A percentile compares a stretch with the other conserved stretches of the same genome.
Conservation (phyloP, 1,140 invertebrate genomes). For the Bacillus rossius region DNA sequence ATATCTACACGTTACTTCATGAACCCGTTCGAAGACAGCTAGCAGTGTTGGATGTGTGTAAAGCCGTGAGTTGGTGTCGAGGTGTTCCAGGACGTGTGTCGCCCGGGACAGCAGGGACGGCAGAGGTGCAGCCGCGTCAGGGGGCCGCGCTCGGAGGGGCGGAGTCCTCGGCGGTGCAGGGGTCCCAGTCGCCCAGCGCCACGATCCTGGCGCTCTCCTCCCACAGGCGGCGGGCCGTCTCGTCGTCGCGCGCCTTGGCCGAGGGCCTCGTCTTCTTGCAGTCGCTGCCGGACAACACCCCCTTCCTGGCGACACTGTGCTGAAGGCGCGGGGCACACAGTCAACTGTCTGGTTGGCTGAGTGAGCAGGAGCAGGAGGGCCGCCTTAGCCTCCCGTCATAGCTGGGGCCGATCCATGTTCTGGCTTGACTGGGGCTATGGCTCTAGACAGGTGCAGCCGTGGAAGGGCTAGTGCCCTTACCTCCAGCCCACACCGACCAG, state of each 20-base stretch:
- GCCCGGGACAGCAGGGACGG: no score
- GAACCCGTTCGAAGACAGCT: no score
- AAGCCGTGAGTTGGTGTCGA: no score
- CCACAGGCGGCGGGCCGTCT: conserved; percentile 51
- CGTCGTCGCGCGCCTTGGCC: conserved; percentile 43
- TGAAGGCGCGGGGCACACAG: not conserved
- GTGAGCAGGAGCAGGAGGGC: not conserved
- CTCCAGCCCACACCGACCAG: no score
- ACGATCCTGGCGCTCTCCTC: conserved; percentile 33
- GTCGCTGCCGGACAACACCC: conserved; percentile 43
- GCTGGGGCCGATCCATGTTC: not conserved
- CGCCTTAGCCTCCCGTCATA: not conserved
- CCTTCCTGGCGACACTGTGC: no score
- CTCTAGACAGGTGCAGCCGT: not conserved
- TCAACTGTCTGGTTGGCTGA: not conserved
- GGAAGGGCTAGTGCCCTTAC: not conserved
- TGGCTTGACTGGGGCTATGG: not conserved
- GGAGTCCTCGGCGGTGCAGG: conserved; percentile 1
- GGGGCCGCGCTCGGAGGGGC: not conserved
- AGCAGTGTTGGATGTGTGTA: no score
- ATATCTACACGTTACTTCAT: no score
- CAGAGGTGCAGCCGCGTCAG: no score
- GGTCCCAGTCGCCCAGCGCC: conserved; percentile 13
- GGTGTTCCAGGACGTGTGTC: no score
- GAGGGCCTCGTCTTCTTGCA: conserved; percentile 47